Conservation (phyloP, 1,140 invertebrate species). For the Neotoxoptera formosana region DNA sequence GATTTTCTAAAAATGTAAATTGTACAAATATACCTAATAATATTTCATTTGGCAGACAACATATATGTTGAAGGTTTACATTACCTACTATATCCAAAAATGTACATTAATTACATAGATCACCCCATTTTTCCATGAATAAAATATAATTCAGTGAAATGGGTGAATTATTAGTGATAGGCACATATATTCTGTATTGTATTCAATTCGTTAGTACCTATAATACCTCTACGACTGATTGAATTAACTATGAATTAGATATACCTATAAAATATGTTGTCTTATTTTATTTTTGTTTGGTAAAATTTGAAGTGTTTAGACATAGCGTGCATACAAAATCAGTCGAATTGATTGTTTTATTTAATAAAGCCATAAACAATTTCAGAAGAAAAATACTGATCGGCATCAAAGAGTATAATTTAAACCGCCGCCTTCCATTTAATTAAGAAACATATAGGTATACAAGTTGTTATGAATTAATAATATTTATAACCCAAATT, state of each 20-base stretch:
- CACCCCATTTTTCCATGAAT: not conserved
- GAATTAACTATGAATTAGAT: not conserved
- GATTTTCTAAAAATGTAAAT: no score
- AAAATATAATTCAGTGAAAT: not conserved
- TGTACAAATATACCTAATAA: no score
- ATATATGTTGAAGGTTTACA: no score
- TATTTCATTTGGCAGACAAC: no score
- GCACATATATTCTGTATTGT: not conserved
- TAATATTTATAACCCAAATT: constrained; percentile 3
- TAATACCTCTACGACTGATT: no score
- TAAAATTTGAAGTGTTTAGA: not conserved
- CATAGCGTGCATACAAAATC: not conserved
- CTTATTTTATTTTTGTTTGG: not conserved
- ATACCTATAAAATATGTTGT: not conserved
- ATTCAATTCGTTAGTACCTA: not conserved
- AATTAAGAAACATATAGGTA: not conserved
- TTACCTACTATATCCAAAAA: not conserved
- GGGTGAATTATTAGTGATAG: no score
- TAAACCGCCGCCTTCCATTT: not conserved
- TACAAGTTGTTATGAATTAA: not conserved
- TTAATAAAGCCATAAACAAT: constrained; percentile 23
- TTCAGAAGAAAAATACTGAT: not conserved
- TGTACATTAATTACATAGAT: not conserved
- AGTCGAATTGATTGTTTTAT: not conserved
- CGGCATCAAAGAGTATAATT: not conserved